Evolutionary conservation across 2,113 vertebrate species (phyloP), one percentile per base, ranked within the genome.

Genomic region (Zingel zingel): DNA sequence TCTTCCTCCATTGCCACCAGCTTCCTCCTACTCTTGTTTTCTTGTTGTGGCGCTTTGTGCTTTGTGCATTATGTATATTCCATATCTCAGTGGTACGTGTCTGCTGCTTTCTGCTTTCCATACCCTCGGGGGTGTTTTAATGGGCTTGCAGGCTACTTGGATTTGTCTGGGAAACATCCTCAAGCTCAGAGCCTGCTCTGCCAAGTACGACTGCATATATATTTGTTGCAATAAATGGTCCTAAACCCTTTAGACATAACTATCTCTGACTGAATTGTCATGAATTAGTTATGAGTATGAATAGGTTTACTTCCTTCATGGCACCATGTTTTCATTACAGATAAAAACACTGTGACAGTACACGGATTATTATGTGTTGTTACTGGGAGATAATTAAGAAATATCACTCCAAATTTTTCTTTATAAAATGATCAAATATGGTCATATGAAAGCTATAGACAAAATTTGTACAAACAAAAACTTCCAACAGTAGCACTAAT

Each of bases 61-160:
- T 66, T 79, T 56, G 67, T 86, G 87, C 84, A 63, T 81, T 78
- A 81, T 87, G 81, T 67, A 84, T 75, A 78, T 66, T 77, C 51
- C 53, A 56, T 62, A 82, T 85, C 62, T 79, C 61, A 4, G 59
- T 18, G 84, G 82, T 74, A 45, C 21, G 73, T 54, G 70, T 59
- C 78, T 62, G 74, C 66, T 48, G 43, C 57, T 78, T 66, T 51
- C 58, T 27, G 48, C 71, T 78, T 61, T 75, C 30, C 12, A 6
- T 25, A 57, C 71, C 84, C 85, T 30, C 5, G 47, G 80, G 91
- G 66, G 5, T 62, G 61, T 65, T 87, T 88, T 87, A 84, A 87
- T 76, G 77, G 30, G 74, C 25, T 58, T 15, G n/a, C 54, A 33
- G 47, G 69, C 77, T 23, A 57, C 79, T 70, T 7, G 2, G 58